phyloP scores from a whole-genome alignment of 2,797 vertebrate genomes.

The Anguilla anguilla region DNA sequence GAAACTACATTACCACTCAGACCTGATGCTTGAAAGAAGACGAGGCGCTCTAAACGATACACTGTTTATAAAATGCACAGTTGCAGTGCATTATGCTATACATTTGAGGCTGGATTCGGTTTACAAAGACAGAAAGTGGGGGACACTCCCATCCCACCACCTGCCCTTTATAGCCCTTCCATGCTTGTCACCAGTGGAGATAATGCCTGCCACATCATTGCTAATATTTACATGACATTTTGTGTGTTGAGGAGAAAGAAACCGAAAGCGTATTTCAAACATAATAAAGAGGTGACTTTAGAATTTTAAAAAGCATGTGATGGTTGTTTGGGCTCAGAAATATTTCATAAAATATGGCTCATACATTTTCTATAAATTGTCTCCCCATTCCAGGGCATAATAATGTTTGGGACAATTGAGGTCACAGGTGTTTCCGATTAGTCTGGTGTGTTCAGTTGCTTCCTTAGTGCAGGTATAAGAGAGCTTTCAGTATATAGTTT shows the following conservation, averaged over 20 bases:
- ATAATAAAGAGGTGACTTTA: background rate
- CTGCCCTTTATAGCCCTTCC: background rate
- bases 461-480: too few relatives aligned
- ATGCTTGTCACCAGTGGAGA: background rate
- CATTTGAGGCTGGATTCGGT: background rate
- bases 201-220: background rate
- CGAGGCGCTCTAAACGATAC: background rate
- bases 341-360: background rate
- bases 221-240: background rate
- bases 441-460: too few relatives aligned
- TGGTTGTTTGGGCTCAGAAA: background rate
- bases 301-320: background rate
- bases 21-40: background rate
- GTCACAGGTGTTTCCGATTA: too few relatives aligned
- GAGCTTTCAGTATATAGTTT: too few relatives aligned
- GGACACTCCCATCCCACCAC: background rate
- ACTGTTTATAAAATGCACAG: background rate
- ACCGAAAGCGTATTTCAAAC: background rate
- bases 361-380: background rate
- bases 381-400: too few relatives aligned
- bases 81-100: background rate
- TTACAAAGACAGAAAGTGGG: background rate
- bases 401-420: too few relatives aligned
- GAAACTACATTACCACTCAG: background rate
- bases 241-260: background rate